Percentiles rank a stretch among this genome's conserved stretches.
Conservation (phyloP, 2,113 vertebrate genomes). For the Cyanoliseus patagonus region DNA sequence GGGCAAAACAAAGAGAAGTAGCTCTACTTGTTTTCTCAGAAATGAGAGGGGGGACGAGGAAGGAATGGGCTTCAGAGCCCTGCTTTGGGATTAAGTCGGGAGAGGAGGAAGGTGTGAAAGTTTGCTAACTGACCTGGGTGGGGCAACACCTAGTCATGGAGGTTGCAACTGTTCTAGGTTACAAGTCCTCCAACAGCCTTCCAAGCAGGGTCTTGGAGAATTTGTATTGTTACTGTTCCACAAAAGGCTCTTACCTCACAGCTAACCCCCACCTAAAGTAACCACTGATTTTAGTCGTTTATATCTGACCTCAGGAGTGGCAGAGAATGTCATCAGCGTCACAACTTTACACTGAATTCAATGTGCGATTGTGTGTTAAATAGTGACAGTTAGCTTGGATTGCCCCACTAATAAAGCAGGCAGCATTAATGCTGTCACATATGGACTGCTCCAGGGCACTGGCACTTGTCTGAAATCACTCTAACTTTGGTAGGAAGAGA, state of each 20-base stretch:
- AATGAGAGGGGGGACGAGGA: not conserved
- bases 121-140: not conserved
- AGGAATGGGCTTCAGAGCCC: not conserved
- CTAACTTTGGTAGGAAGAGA: not conserved
- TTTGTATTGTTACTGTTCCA: not conserved
- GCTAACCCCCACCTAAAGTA: not conserved
- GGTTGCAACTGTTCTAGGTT: not conserved
- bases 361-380: slow-evolving; percentile 78
- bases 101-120: not conserved
- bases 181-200: not conserved
- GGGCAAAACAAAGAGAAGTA: not conserved
- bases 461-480: not conserved
- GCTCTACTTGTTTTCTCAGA: not conserved
- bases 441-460: slow-evolving; percentile 54
- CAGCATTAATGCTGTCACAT: slow-evolving; percentile 61
- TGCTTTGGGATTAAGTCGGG: not conserved
- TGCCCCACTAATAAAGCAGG: slow-evolving; percentile 67
- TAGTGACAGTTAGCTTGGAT: slow-evolving; percentile 49
- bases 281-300: not conserved
- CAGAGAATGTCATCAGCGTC: slow-evolving; percentile 69
- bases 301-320: slow-evolving; percentile 48
- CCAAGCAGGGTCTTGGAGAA: not conserved
- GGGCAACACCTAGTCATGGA: fast-evolving
- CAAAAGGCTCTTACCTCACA: not conserved
- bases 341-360: slow-evolving; percentile 80